These are phyloP conservation scores for Tethea ocularis DNA, from an alignment of 2,888 invertebrate genomes.

Conservation along the genomic window DNA sequence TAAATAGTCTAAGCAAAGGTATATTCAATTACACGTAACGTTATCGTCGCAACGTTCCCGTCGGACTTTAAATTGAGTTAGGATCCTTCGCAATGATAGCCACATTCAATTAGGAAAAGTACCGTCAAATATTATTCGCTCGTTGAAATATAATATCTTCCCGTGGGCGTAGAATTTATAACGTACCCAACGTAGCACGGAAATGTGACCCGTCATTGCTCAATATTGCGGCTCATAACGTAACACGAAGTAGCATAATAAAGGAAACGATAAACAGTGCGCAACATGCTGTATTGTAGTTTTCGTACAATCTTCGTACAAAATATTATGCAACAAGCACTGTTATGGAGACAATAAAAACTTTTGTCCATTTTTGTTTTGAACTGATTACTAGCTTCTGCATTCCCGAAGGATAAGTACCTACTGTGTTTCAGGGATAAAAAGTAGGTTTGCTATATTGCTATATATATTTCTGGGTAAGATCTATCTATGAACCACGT, in stretches of 20 bases:
- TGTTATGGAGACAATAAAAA: conserved; percentile 3
- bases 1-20: conserved; percentile 21
- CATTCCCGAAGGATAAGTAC: too few species aligned
- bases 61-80: conserved; percentile 37
- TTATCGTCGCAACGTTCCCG: conserved; percentile 23
- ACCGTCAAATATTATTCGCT: conserved; percentile 38
- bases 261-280: conserved; percentile 29
- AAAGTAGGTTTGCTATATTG: too few species aligned
- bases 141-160: conserved; percentile 36
- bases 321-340: conserved; percentile 7
- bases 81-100: conserved; percentile 31
- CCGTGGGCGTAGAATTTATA: conserved; percentile 33
- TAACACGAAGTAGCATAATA: conserved; percentile 37
- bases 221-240: conserved; percentile 48
- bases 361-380: not conserved
- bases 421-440: too few species aligned
- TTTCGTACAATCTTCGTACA: not conserved
- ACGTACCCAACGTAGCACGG: conserved; percentile 25
- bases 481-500: too few species aligned
- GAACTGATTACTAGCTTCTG: too few species aligned
- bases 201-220: conserved; percentile 42
- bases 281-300: conserved; percentile 11
- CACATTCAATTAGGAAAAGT: conserved; percentile 45
- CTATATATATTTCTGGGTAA: too few species aligned
- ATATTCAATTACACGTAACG: conserved; percentile 31